Conservation (phyloP, 92 coral and sea anemone species). For the Micromussa lordhowensis region DNA sequence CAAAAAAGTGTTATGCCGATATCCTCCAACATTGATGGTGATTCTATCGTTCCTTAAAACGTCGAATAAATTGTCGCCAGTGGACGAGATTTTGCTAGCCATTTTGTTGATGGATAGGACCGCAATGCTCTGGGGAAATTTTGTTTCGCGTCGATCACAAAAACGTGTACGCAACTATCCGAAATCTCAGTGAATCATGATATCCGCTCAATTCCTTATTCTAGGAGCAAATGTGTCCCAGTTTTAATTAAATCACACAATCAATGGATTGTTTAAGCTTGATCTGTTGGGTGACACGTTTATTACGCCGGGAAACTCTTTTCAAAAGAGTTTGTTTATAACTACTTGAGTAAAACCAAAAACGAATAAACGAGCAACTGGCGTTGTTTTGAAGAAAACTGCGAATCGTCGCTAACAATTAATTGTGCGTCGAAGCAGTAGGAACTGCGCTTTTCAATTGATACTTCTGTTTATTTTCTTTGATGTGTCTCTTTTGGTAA, state of each 20-base stretch:
- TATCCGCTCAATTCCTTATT: neutral
- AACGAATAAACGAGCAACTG: neutral
- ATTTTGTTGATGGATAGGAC: neutral
- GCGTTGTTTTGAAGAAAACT: neutral
- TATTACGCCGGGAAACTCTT: slow-evolving; percentile 8
- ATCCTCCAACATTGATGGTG: slow-evolving; percentile 90
- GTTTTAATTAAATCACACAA: slow-evolving; percentile 26
- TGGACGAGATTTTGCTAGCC: slow-evolving; percentile 32
- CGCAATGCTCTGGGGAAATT: neutral
- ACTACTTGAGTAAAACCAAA: neutral
- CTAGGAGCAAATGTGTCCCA: neutral
- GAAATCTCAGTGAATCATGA: too few species aligned
- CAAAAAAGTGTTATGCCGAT: slow-evolving; percentile 87
- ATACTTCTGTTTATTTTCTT: neutral
- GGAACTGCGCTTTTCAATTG: neutral
- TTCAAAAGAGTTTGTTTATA: slow-evolving; percentile 25
- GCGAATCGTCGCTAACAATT: neutral
- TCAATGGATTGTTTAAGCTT: slow-evolving; percentile 21
- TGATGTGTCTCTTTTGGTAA: neutral
- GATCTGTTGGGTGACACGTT: slow-evolving; percentile 31
- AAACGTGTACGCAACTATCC: too few species aligned
- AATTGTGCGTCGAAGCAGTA: neutral
- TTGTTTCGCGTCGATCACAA: too few species aligned
- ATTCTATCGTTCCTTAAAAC: slow-evolving; percentile 77
- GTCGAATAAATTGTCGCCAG: slow-evolving; percentile 46